These are phyloP conservation scores for Porites cylindrica DNA, from an alignment of 92 coral and sea anemone species.

Conservation along the genomic window DNA sequence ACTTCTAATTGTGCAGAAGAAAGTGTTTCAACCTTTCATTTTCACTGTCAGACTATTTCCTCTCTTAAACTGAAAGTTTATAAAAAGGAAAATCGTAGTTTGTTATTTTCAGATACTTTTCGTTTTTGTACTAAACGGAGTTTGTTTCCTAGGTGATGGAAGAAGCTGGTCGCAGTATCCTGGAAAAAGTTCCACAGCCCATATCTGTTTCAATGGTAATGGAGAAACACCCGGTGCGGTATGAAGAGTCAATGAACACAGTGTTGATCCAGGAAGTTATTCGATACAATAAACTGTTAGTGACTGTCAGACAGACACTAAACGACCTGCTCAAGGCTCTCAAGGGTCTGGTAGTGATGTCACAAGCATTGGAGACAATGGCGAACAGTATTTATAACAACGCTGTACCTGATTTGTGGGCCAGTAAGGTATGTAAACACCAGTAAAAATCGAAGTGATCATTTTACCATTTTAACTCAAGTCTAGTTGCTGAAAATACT, in stretches of 20 bases:
- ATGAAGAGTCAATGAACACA: constrained; percentile 99
- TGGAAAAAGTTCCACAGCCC: constrained; percentile 92
- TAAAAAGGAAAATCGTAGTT: too few species aligned
- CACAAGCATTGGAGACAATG: constrained; percentile 99
- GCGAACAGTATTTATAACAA: constrained; percentile 93
- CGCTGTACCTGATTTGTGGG: constrained; percentile 97
- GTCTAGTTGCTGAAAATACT: too few species aligned
- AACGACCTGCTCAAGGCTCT: constrained; percentile 97
- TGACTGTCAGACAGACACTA: constrained; percentile 85
- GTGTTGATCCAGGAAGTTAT: constrained; percentile 97
- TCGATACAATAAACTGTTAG: constrained; percentile 89
- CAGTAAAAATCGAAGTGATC: not conserved
- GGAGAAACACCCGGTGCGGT: constrained; percentile 97
- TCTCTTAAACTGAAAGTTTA: too few species aligned
- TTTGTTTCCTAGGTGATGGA: constrained; percentile 84
- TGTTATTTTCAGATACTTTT: not conserved
- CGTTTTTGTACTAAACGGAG: too few species aligned
- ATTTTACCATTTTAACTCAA: not conserved
- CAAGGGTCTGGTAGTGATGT: constrained; percentile 98
- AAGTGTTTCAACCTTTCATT: too few species aligned
- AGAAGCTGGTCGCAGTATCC: constrained; percentile 90
- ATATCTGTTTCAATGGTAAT: constrained; percentile 90
- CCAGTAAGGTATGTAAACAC: constrained; percentile 84
- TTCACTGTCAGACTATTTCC: too few species aligned
- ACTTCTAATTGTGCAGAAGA: too few species aligned